These are phyloP conservation scores for Perizoma flavofasciatum DNA, from an alignment of 2,888 invertebrate species.

Conservation along the genomic window DNA sequence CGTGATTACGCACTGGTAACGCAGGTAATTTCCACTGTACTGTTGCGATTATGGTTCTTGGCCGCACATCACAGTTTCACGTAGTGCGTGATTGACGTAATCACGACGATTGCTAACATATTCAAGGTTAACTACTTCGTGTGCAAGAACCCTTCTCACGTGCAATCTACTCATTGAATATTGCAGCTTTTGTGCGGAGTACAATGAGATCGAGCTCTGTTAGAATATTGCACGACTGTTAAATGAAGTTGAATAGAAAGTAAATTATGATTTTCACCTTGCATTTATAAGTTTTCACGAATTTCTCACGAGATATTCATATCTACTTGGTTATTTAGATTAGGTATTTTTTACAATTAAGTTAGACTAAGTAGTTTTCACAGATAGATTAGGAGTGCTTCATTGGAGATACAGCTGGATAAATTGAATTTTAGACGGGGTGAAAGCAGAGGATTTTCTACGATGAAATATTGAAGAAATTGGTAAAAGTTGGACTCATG, in stretches of 20 bases:
- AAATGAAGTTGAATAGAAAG: slow-evolving; percentile 29
- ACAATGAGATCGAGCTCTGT: slow-evolving; percentile 34
- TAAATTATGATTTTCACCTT: not conserved
- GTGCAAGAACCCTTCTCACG: slow-evolving; percentile 17
- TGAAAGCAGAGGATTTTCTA: slow-evolving; percentile 56
- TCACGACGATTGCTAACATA: too few species aligned
- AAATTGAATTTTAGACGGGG: slow-evolving; percentile 41
- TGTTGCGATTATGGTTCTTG: too few species aligned
- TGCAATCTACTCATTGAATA: slow-evolving; percentile 41
- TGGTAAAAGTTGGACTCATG: slow-evolving; percentile 75
- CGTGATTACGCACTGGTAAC: too few species aligned
- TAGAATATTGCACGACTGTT: slow-evolving; percentile 27
- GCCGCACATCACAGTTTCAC: too few species aligned
- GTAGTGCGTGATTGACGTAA: too few species aligned
- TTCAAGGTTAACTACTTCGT: slow-evolving; percentile 2
- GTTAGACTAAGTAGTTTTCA: slow-evolving; percentile 2
- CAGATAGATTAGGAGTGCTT: slow-evolving; percentile 13
- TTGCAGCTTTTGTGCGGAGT: slow-evolving; percentile 30
- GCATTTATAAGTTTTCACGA: too few species aligned
- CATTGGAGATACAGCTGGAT: slow-evolving; percentile 30
- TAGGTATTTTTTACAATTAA: too few species aligned
- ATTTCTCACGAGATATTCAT: too few species aligned
- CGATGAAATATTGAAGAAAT: slow-evolving; percentile 76
- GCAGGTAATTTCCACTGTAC: too few species aligned
- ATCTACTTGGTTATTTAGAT: too few species aligned